These are phyloP conservation scores for Drosophila erecta DNA, from an alignment of 1,140 invertebrate species.

Conservation along the genomic window DNA sequence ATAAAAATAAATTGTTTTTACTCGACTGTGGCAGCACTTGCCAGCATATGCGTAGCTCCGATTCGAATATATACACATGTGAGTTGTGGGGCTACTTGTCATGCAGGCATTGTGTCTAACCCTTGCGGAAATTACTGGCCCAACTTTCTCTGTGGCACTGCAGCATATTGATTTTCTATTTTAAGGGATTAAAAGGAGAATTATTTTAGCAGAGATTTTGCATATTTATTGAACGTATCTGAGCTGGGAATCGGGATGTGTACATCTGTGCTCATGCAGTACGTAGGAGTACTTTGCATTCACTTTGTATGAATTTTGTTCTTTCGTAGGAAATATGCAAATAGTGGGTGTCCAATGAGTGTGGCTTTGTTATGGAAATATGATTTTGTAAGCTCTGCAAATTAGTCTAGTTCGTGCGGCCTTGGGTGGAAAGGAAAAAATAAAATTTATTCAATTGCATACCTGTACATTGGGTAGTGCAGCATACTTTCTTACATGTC, in stretches of 20 bases:
- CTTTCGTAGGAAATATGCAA: constrained; percentile 18
- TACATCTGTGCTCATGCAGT: constrained; percentile 2
- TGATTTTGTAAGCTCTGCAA: constrained; percentile 22
- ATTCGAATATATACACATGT: constrained; percentile 8
- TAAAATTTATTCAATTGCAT: constrained; percentile 12
- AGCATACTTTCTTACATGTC: background rate
- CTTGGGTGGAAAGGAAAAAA: background rate
- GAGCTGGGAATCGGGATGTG: constrained; percentile 15
- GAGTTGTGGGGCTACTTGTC: constrained; percentile 34
- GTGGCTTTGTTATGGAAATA: constrained; percentile 11
- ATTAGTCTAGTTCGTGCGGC: constrained; percentile 8
- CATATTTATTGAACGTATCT: constrained; percentile 47
- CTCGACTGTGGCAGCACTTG: constrained; percentile 65
- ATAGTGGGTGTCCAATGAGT: constrained; percentile 1
- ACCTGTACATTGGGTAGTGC: background rate
- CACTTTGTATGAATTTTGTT: constrained; percentile 3
- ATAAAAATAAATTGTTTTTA: constrained; percentile 80
- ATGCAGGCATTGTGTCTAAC: constrained; percentile 61
- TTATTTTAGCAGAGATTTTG: constrained; percentile 43
- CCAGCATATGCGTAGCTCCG: constrained; percentile 60
- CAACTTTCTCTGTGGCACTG: constrained; percentile 34
- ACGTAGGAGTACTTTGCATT: constrained; percentile 13
- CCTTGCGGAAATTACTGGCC: constrained; percentile 41
- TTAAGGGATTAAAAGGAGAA: constrained; percentile 55
- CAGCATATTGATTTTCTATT: constrained; percentile 74